A percentile compares a stretch with the other conserved stretches of the same genome.
These are phyloP conservation scores for Hoplostethus atlanticus DNA, from an alignment of 2,797 vertebrate species.

Conservation along the genomic window DNA sequence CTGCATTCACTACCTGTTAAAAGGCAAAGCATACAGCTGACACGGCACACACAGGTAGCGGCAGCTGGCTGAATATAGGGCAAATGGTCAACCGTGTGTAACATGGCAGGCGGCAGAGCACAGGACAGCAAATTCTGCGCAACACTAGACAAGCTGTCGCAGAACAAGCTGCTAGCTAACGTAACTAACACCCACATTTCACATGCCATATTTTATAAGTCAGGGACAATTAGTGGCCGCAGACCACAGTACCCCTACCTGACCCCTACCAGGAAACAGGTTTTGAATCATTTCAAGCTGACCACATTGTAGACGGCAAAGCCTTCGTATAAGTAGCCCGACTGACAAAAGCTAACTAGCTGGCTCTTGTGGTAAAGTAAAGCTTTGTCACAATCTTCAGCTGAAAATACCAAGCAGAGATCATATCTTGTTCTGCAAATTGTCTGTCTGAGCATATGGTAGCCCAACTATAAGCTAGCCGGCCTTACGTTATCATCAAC, in stretches of 20 bases:
- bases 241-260: background rate
- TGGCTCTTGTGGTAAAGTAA: background rate
- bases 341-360: constrained; percentile 39
- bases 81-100: constrained; percentile 66
- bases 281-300: background rate
- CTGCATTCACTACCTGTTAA: constrained; percentile 53
- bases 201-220: constrained; percentile 29
- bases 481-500: constrained; percentile 55
- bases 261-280: background rate
- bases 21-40: constrained; percentile 56
- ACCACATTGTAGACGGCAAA: background rate
- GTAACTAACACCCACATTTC: constrained; percentile 38
- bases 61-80: constrained; percentile 59
- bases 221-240: background rate
- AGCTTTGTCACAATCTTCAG: background rate
- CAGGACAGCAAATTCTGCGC: constrained; percentile 65
- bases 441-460: constrained; percentile 11
- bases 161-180: constrained; percentile 40
- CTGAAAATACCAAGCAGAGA: background rate
- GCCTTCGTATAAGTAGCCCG: constrained; percentile 2
- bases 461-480: constrained; percentile 26
- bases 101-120: constrained; percentile 63
- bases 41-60: constrained; percentile 45
- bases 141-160: constrained; percentile 56
- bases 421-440: background rate